These are phyloP conservation scores for Malurus alboscapulatus DNA, from an alignment of 2,113 vertebrate species.

Conservation along the genomic window DNA sequence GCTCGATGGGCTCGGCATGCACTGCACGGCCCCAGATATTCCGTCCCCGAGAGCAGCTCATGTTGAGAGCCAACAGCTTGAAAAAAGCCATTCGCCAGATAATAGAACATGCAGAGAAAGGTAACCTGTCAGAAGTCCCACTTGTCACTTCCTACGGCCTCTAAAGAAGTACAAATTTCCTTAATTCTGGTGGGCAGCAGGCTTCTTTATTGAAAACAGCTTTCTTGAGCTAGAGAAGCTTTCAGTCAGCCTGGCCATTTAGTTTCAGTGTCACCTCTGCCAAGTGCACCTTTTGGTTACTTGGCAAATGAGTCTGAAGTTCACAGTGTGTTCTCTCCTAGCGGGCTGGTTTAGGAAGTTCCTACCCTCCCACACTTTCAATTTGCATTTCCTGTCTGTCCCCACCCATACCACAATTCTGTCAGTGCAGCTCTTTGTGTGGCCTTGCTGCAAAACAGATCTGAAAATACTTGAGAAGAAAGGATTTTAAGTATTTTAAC, in stretches of 20 bases:
- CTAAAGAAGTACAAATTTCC: background rate
- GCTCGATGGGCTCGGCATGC: constrained; percentile 53
- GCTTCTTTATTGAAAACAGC: background rate
- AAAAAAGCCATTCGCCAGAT: constrained; percentile 98
- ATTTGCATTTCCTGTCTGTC: constrained; percentile 25
- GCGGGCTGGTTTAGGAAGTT: background rate
- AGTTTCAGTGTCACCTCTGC: background rate
- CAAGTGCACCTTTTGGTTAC: background rate
- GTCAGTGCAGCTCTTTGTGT: background rate
- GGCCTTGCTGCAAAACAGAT: background rate
- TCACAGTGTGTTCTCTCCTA: background rate
- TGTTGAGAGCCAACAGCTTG: constrained; percentile 95
- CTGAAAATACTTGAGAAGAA: constrained; percentile 2
- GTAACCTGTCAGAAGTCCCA: constrained; percentile 55
- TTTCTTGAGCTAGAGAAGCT: background rate
- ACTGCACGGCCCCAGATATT: constrained; percentile 84
- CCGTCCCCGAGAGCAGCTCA: constrained; percentile 92
- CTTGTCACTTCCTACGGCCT: background rate
- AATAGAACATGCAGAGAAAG: constrained; percentile 96
- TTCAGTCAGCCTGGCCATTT: background rate
- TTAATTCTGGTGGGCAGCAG: background rate
- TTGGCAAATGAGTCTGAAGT: background rate
- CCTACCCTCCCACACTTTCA: background rate
- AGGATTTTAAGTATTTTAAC: background rate
- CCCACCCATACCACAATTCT: background rate